Base-by-base conservation (phyloP, 2,888 invertebrate genomes). In the Muscina levida region DNA sequence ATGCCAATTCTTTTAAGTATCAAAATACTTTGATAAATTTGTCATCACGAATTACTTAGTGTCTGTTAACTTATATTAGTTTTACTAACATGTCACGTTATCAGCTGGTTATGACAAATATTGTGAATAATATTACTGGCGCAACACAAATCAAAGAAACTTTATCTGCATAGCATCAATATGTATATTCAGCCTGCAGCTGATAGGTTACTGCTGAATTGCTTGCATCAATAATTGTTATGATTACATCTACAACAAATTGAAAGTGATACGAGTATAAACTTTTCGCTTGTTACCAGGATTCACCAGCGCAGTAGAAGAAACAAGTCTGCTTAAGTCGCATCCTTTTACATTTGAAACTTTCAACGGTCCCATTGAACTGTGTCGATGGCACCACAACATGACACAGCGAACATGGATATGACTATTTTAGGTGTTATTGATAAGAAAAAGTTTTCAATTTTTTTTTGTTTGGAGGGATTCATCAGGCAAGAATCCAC, bases 171-270 rank as follows among this genome's bases (percentile, higher is more conserved):
- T 31, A 31, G 8, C 3, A 31, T 3, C 31, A 8, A 31, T 31
- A 8, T 5, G 4, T 3, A 31, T 31, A 8, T 5, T 31, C 4
- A 31, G 3, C 8, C 3, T 31, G 31, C 3, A 5, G 31, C 3
- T 31, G 31, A 31, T 31, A 31, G 3, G 31, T 5, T 31, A 8
- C 3, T 31, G 31, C 3, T 46, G 17, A 4, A 17, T 53, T 8
- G 1, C 53, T 13, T 11, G 53, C 19, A 53, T 53, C 24, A 11
- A 53, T 24, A 53, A 24, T 22, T 22, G 10, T 13, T 22, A 13
- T 53, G 51, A 51, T 51, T 51, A 51, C 51, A 11, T 1, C 13
- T 22, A 22, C 10, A 62, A 39, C 10, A 62, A 62, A 62, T 62
- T 11, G 13, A 42, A 22, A 42, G 37, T 2, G 39, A 37, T 37